phyloP scores from a whole-genome alignment of 2,113 vertebrate genomes.

The Calypte anna region DNA sequence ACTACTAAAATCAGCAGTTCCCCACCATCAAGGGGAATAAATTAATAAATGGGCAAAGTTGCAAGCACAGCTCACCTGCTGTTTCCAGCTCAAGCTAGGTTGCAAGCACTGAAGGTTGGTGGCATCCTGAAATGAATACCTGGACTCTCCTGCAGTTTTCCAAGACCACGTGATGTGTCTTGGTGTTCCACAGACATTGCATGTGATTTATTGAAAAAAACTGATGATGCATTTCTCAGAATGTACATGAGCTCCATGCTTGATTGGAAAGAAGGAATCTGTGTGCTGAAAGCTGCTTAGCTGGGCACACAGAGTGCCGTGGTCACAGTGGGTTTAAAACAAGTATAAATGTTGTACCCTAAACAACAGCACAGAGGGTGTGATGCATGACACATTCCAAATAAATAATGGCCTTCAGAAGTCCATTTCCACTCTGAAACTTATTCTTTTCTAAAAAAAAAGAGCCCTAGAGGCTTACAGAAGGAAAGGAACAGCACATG shows the following conservation, averaged over 20 bases:
- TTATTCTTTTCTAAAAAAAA: neutral
- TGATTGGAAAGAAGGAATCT: neutral
- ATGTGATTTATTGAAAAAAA: neutral
- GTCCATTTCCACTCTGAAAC: neutral
- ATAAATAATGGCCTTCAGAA: neutral
- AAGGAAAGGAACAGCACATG: neutral
- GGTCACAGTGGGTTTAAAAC: neutral
- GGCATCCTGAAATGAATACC: conserved; percentile 3
- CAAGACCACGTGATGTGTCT: neutral
- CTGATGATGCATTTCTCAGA: neutral
- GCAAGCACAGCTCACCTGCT: conserved; percentile 19
- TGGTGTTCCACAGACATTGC: neutral
- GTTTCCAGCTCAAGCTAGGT: conserved; percentile 9
- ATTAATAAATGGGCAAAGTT: conserved; percentile 5
- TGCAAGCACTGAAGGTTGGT: neutral
- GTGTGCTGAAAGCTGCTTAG: neutral
- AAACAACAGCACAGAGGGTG: neutral
- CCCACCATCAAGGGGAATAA: neutral
- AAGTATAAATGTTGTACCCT: neutral
- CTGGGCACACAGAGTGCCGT: neutral
- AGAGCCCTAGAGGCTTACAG: neutral
- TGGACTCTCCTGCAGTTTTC: conserved; percentile 7
- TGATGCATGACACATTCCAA: neutral
- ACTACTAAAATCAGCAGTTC: conserved; percentile 44
- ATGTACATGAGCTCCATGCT: neutral